Evolutionary conservation across 37 sponge, comb jelly and placozoan genomes (phyloP).

Genomic region (Sycon ciliatum): DNA sequence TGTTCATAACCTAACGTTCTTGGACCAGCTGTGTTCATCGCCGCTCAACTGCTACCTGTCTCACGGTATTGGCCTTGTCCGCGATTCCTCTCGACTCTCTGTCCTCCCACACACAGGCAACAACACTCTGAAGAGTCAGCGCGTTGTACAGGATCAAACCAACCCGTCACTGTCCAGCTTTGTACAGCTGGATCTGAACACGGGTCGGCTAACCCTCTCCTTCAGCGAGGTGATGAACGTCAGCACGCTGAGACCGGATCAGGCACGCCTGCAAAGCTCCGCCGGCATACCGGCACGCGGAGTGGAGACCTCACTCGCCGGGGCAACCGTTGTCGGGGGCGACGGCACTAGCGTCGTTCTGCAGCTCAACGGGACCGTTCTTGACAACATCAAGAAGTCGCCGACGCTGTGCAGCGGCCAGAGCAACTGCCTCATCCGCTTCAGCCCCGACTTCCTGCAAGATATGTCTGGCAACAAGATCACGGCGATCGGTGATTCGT

Average conservation of each 20-base stretch:
- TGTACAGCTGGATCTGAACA: constrained; percentile 60
- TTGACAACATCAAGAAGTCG: constrained; percentile 50
- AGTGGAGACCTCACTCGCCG: constrained; percentile 26
- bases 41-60: constrained; percentile 59
- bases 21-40: constrained; percentile 58
- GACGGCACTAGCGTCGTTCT: constrained; percentile 12
- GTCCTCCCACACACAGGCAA: background rate
- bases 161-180: too few species aligned
- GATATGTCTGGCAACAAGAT: constrained; percentile 58
- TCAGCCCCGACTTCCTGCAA: constrained; percentile 31
- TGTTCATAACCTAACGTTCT: too few species aligned
- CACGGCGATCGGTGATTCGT: constrained; percentile 13
- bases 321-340: constrained; percentile 21
- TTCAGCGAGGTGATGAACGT: constrained; percentile 77
- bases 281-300: background rate
- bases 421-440: constrained; percentile 52
- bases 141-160: too few species aligned
- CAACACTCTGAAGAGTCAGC: constrained; percentile 37
- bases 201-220: constrained; percentile 43
- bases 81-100: constrained; percentile 32
- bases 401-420: constrained; percentile 27
- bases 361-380: constrained; percentile 10
- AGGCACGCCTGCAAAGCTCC: constrained; percentile 40
- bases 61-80: constrained; percentile 35
- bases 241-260: constrained; percentile 46